These are phyloP conservation scores for Leistus spinibarbis DNA, from an alignment of 2,888 invertebrate species.

Conservation along the genomic window DNA sequence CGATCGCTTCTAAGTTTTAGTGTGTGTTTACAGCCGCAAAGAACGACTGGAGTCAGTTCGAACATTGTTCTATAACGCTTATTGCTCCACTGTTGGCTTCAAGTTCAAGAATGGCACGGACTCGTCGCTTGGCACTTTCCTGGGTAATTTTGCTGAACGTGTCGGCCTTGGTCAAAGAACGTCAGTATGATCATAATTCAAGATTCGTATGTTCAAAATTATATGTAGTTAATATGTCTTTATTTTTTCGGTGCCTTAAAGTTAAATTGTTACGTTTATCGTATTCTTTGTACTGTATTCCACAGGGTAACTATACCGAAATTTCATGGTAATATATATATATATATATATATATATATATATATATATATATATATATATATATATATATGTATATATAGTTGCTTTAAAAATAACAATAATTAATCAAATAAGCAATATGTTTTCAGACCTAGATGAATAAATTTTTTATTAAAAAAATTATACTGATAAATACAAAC, in stretches of 20 bases:
- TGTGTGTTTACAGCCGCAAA: slow-evolving; percentile 58
- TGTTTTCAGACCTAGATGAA: too few species aligned
- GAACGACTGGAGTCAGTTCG: slow-evolving; percentile 62
- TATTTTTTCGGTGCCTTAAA: slow-evolving; percentile 30
- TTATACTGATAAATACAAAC: too few species aligned
- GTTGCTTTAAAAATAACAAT: too few species aligned
- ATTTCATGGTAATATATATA: too few species aligned
- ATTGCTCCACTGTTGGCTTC: slow-evolving; percentile 62
- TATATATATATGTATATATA: too few species aligned
- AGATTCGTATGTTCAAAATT: too few species aligned
- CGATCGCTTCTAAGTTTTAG: too few species aligned
- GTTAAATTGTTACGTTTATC: slow-evolving; percentile 18
- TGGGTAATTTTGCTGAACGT: slow-evolving; percentile 65
- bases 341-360: too few species aligned
- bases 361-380: too few species aligned
- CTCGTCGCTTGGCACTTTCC: slow-evolving; percentile 59
- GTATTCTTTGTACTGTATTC: slow-evolving; percentile 7
- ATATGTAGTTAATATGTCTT: slow-evolving; percentile 13
- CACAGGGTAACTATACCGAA: too few species aligned
- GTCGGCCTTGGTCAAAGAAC: slow-evolving; percentile 55
- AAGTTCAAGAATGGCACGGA: slow-evolving; percentile 61
- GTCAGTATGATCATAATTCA: slow-evolving; percentile 20
- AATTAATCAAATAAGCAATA: too few species aligned
- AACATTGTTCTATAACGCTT: slow-evolving; percentile 62
- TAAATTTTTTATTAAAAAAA: too few species aligned